Evolutionary conservation across 2,888 invertebrate genomes (phyloP), one percentile per base, ranked within the genome.

Genomic region (Leptinotarsa tumamoca): DNA sequence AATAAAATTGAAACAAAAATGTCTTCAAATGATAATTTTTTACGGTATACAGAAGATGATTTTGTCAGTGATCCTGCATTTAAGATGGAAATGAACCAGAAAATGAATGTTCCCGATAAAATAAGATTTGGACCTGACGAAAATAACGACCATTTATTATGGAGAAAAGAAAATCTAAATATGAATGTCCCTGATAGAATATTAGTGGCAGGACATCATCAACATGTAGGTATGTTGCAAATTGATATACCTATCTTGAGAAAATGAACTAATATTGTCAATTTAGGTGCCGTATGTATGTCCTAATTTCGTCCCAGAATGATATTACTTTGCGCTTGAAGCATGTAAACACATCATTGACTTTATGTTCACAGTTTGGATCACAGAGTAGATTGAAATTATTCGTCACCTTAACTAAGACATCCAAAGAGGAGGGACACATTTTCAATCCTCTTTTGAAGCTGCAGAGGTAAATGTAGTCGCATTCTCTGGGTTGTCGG

Each of bases 181-280:
- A 98, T 98, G 98, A 94, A 94, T 86, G 97, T 98, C 54, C 98
- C 98, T 3, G 98, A 98, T 85, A 92, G 97, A 86, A 98, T 98
- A 87, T 91, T 98, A 81, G 95, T 98, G 67, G 92, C 95, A 83
- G 98, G 98, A 86, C 93, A 93, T 88, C 92, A 93, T 84, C 92
- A 93, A 86, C 92, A 92, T 87, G 84, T 92, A 85, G 92, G 92
- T 91, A 87, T 51, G 79, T 78, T 50, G 70, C 21, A 50, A 67
- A 18, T 67, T 18, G 18, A 21, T 58, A 27, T 5, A 21, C 21
- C 21, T 21, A 4, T 58, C 4, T 23, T 21, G 15, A 58, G 33
- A 43, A 43, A 43, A 43, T 43, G 10, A 43, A 43, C 43, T 43
- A 13, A 43, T 43, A 43, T 43, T 43, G 10, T 43, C 43, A 43